A percentile compares a stretch with the other conserved stretches of the same genome.
These are phyloP conservation scores for Cerastoderma edule DNA, from an alignment of 2,888 invertebrate genomes.

Conservation along the genomic window DNA sequence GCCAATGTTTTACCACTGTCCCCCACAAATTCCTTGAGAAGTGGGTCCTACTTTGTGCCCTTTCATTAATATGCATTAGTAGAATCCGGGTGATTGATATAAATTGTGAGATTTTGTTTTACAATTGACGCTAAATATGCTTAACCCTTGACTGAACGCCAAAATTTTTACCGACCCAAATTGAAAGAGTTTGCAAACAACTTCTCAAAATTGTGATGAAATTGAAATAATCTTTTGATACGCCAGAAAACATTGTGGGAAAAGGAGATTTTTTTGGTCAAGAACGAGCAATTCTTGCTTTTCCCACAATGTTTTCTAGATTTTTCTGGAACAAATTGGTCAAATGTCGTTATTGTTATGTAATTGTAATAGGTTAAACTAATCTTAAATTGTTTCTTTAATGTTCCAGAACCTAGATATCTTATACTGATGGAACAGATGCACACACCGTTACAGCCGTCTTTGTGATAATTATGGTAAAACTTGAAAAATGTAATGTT, in stretches of 20 bases:
- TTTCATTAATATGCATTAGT: no score
- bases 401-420: conserved; percentile 75
- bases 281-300: not conserved
- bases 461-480: no score
- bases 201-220: not conserved
- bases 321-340: no score
- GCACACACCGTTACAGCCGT: conserved; percentile 70
- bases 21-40: no score
- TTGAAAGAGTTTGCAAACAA: not conserved
- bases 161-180: not conserved
- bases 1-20: not conserved
- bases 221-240: not conserved
- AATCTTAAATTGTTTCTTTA: not conserved
- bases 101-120: no score
- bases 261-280: not conserved
- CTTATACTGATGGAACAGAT: conserved; percentile 71
- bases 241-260: not conserved
- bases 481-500: no score
- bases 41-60: no score
- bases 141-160: not conserved
- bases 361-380: not conserved
- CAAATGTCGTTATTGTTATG: no score
- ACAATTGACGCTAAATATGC: not conserved
- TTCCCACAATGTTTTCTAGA: not conserved
- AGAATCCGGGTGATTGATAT: no score